phyloP scores from a whole-genome alignment of 2,113 vertebrate species.

The Addax nasomaculatus region DNA sequence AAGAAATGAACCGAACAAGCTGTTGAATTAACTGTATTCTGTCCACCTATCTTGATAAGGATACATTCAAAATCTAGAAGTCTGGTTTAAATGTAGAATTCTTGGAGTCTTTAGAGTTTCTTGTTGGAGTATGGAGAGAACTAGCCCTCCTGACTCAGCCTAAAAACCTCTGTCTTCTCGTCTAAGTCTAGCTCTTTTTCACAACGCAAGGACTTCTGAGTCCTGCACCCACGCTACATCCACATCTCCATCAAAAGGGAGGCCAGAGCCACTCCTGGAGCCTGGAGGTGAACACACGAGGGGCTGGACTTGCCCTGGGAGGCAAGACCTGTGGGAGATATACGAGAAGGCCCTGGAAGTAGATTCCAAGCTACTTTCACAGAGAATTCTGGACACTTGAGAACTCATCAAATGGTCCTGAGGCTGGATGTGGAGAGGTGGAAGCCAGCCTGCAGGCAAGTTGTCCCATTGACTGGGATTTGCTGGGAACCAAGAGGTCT shows the following conservation, averaged over 20 bases:
- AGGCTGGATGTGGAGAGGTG: not conserved
- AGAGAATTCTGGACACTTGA: not conserved
- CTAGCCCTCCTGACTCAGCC: not conserved
- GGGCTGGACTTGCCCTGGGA: not conserved
- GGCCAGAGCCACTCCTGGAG: not conserved
- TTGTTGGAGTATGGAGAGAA: not conserved
- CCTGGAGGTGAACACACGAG: rapidly evolving
- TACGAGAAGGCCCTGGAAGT: not conserved
- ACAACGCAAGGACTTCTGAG: not conserved
- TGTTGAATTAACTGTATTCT: not conserved
- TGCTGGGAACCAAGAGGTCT: not conserved
- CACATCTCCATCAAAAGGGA: not conserved
- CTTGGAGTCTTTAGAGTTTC: not conserved
- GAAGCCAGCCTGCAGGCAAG: not conserved
- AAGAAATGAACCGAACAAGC: not conserved
- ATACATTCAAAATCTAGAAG: not conserved
- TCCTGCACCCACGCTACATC: not conserved
- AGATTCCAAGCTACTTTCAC: not conserved
- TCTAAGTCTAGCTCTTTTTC: not conserved
- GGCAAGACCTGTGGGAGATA: not conserved
- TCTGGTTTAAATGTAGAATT: not conserved
- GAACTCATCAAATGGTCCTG: not conserved
- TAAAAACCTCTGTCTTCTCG: not conserved
- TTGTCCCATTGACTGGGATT: not conserved
- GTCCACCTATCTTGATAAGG: not conserved